phyloP scores from a whole-genome alignment of 2,113 vertebrate species.

The Ailurus styani region DNA sequence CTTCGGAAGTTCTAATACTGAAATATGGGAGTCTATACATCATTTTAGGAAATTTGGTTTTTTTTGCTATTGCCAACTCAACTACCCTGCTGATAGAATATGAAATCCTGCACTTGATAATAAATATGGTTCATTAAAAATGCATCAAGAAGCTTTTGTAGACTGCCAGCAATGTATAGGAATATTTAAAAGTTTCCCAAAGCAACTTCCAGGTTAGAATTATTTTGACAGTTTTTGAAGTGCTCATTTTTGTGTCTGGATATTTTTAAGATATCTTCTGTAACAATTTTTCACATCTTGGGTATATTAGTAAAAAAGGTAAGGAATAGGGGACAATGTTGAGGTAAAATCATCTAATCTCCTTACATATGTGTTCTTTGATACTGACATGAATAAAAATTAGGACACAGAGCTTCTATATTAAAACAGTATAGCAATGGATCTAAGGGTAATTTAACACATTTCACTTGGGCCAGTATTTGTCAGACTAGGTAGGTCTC shows the following conservation, averaged over 20 bases:
- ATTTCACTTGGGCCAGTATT: conserved; percentile 45
- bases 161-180: conserved; percentile 46
- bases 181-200: conserved; percentile 49
- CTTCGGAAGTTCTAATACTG: neutral
- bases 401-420: neutral
- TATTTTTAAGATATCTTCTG: conserved; percentile 43
- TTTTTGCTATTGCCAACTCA: conserved; percentile 49
- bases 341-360: conserved; percentile 21
- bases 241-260: conserved; percentile 11
- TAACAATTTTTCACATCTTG: conserved; percentile 35
- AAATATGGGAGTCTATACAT: neutral
- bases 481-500: conserved; percentile 46
- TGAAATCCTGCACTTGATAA: conserved; percentile 55
- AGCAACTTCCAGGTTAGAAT: conserved; percentile 48
- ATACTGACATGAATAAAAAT: conserved; percentile 21
- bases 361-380: neutral
- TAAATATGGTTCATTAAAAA: conserved; percentile 72
- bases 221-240: conserved; percentile 44
- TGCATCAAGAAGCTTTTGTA: conserved; percentile 54
- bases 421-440: conserved; percentile 31
- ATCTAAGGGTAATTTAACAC: conserved; percentile 43
- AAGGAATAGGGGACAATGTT: neutral
- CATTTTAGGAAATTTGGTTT: conserved; percentile 18
- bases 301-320: conserved; percentile 12
- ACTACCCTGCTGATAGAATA: conserved; percentile 39